Evolutionary conservation across 2,113 vertebrate species (phyloP), one percentile per base, ranked within the genome.

Genomic region (Cynocephalus volans): DNA sequence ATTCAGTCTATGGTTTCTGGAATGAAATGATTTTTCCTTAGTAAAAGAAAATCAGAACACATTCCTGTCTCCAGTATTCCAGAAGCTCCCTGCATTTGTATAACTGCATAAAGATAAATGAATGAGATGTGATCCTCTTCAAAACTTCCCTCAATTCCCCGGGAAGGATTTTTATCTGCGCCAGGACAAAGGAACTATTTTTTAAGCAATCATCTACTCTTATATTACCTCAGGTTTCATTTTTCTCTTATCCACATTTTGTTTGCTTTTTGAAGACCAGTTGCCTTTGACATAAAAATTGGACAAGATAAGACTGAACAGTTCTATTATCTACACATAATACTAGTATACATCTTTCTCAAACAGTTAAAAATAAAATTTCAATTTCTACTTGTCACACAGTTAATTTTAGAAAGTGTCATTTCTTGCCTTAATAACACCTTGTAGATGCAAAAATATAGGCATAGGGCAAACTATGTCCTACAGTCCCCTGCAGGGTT

Each of bases 241-340:
- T 72, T 92, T 93, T 36, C 60, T 75, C 50, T 54, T 36, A 87
- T 18, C 1, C 18, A 75, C 31, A 58, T 26, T 83, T 90, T 95
- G 82, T 50, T 54, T 76, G 13, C 26, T 70, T 2, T 86, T 70
- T 82, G 60, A 90, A 93, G 28, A 83, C 28, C 28, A 54, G 73
- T 96, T 90, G 45, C 7, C 48, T 95, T 95, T 96, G 58, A 76
- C 33, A 67, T 93, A 36, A 18, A 93, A 90, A 92, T 33, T 76
- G 18, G 60, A 36, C 77, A 90, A 75, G 31, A 88, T 95, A 88
- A 93, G 2, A 91, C 2, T 76, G 52, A 75, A 3, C 76, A 93
- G 11, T 19, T 92, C 2, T 84, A 45, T 23, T 52, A 64, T n/a
- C 8, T 93, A 52, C 33, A 31, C 5, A 26, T 54, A 82, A 58